These are phyloP conservation scores for Dunckerocampus dactyliophorus DNA, from an alignment of 2,113 vertebrate genomes.

Conservation along the genomic window DNA sequence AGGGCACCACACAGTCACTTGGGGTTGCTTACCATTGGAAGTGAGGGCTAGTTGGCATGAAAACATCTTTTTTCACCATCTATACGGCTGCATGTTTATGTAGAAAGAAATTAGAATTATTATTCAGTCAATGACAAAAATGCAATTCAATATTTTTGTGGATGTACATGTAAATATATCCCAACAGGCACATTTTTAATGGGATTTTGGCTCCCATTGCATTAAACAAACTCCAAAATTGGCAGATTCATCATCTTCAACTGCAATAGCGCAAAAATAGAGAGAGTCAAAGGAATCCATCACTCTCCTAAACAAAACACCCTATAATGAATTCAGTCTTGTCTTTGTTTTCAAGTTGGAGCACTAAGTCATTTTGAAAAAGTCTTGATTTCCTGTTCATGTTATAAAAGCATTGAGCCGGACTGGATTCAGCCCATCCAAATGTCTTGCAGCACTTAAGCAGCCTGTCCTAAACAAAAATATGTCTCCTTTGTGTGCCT, in stretches of 20 bases:
- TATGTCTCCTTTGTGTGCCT: conserved; percentile 18
- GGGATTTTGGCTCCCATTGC: not conserved
- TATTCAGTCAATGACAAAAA: not conserved
- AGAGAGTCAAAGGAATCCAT: not conserved
- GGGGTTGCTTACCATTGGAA: conserved; percentile 26
- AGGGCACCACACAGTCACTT: conserved; percentile 47
- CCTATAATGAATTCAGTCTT: conserved; percentile 3
- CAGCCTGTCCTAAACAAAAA: conserved; percentile 22
- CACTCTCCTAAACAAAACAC: not conserved
- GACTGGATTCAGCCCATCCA: conserved; percentile 14
- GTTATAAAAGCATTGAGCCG: conserved; percentile 14
- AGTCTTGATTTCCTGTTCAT: conserved; percentile 1
- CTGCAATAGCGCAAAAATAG: not conserved
- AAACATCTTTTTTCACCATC: conserved; percentile 20
- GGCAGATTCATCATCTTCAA: not conserved
- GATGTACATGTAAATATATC: not conserved
- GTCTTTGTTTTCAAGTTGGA: conserved; percentile 3
- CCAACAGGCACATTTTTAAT: not conserved
- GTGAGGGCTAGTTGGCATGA: conserved; percentile 19
- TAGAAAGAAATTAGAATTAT: not conserved
- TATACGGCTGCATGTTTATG: not conserved
- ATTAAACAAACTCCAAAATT: not conserved
- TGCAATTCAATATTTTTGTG: not conserved
- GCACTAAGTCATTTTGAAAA: conserved; percentile 1
- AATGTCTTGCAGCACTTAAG: conserved; percentile 12